phyloP scores from a whole-genome alignment of 2,888 invertebrate genomes.

The Tipula unca region DNA sequence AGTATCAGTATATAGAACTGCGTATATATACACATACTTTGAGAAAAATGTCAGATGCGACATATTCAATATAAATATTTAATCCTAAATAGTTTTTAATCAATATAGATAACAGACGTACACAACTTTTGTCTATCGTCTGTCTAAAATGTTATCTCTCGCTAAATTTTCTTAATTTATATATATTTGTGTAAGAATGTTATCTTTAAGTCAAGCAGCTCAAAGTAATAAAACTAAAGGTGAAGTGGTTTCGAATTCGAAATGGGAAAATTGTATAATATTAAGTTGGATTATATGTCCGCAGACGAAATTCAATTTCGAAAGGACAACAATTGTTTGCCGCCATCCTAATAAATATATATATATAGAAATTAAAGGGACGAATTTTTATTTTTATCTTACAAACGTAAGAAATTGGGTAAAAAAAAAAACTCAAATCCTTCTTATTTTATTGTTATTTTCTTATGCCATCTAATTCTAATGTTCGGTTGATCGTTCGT shows the following conservation, averaged over 20 bases:
- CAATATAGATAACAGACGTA: too few species aligned
- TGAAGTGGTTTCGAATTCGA: not conserved
- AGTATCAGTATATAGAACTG: not conserved
- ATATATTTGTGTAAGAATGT: not conserved
- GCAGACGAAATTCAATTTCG: not conserved
- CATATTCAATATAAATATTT: not conserved
- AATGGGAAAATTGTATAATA: not conserved
- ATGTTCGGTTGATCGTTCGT: not conserved
- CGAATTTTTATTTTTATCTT: not conserved
- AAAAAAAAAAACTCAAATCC: not conserved
- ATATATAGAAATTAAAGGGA: not conserved
- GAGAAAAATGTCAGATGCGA: not conserved
- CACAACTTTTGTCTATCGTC: not conserved
- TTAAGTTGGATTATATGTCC: not conserved
- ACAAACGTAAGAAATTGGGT: not conserved
- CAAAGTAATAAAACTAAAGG: not conserved
- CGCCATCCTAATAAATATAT: not conserved
- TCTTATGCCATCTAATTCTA: not conserved
- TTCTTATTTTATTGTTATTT: conserved; percentile 14
- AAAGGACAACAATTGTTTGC: not conserved
- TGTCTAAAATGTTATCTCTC: not conserved
- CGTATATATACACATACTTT: too few species aligned
- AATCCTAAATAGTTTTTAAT: not conserved
- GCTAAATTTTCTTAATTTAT: not conserved
- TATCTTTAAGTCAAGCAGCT: not conserved